These are phyloP conservation scores for Brevimyrus niger DNA, from an alignment of 2,113 vertebrate genomes.

Conservation along the genomic window DNA sequence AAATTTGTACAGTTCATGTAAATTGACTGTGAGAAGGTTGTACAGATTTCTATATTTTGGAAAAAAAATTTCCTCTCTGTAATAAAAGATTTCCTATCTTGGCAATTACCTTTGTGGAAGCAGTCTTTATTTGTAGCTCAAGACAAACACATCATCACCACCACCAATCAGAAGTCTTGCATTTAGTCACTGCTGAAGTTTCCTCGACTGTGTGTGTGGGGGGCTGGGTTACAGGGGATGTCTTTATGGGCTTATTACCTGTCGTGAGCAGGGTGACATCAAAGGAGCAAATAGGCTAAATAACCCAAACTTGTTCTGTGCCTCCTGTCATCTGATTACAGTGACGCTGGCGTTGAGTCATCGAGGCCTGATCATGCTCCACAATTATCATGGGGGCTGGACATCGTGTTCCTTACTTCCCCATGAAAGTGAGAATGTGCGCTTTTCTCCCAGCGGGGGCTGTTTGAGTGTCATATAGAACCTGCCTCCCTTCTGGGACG, in stretches of 20 bases:
- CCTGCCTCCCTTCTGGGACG: neutral
- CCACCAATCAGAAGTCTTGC: neutral
- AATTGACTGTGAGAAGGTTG: conserved; percentile 99
- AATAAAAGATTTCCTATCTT: conserved; percentile 95
- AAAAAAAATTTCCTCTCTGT: conserved; percentile 98
- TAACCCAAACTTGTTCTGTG: neutral
- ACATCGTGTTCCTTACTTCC: neutral
- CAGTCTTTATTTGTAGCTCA: conserved; percentile 42
- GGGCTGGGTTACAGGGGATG: neutral
- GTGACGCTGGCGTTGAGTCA: neutral
- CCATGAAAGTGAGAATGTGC: neutral
- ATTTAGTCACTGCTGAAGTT: neutral
- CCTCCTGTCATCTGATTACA: neutral
- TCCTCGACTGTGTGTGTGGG: neutral
- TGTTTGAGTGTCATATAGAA: neutral
- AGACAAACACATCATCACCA: neutral
- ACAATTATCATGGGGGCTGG: neutral
- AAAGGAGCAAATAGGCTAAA: neutral
- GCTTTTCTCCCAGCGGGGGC: neutral
- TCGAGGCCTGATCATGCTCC: neutral
- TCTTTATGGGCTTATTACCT: neutral
- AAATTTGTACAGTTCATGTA: conserved; percentile 99
- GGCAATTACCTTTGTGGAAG: conserved; percentile 49
- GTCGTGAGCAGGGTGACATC: neutral
- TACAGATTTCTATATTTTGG: conserved; percentile 99